Evolutionary conservation across 2,797 vertebrate species (phyloP), one percentile per base, ranked within the genome.

Genomic region (Chlorospingus flavigularis): DNA sequence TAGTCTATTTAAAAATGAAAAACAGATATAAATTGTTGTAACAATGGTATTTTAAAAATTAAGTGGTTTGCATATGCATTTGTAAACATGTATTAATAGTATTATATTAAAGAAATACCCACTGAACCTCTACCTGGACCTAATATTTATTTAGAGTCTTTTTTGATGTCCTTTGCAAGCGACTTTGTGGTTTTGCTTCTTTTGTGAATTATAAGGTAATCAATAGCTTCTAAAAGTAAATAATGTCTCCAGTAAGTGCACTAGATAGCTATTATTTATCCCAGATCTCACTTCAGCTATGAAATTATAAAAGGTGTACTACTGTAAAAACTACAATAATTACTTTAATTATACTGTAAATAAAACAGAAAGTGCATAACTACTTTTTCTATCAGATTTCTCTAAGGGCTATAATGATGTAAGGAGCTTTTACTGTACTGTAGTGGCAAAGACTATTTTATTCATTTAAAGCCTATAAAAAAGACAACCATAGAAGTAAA

Each of bases 281-380:
- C 60, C 81, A 94, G 76, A 42, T 58, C 40, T 94, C 42, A 35
- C 42, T 67, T 94, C 67, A 75, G 15, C 68, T 81, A 30, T 76
- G 62, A 68, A 82, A 74, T 77, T 91, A 67, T 26, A 87, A 87
- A 88, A 92, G 42, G 20, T 93, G 19, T 73, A 45, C 50, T 94
- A 50, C 18, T 77, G 47, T 39, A 93, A 50, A 31, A 80, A 72
- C 37, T 81, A 45, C 39, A 83, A 55, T 62, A 88, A 86, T 90
- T 94, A 76, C 67, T 92, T 83, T 94, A 94, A 96, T 95, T 95
- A 81, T 81, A 84, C 31, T 78, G 83, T 92, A 95, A 95, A 93
- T 92, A 96, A 90, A 89, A 65, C 42, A 79, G 81, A 93, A 82
- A 42, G 58, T 73, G 7, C 11, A 37, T 80, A 82, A 68, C 81